Evolutionary conservation across 1,140 invertebrate species (phyloP).

Genomic region (Leptinotarsa undecemlineata): DNA sequence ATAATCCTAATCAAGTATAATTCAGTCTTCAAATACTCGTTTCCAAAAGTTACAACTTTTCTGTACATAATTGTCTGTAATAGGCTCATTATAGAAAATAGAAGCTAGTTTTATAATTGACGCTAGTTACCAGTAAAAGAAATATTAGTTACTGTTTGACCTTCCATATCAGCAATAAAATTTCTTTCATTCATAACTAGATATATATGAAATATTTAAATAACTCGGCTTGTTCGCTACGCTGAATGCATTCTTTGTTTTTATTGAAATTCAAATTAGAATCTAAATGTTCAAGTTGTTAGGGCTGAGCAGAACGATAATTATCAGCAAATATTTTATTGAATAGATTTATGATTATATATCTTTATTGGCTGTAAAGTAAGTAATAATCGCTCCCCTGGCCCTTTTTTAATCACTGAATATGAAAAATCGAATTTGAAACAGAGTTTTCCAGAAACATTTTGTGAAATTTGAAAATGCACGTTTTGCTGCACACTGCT

Average conservation of each 20-base stretch:
- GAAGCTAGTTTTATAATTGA: constrained; percentile 2
- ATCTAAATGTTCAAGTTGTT: neutral
- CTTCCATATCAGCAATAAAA: constrained; percentile 9
- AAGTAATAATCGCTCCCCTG: no score
- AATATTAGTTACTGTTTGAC: constrained; percentile 10
- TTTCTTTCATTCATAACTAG: constrained; percentile 6
- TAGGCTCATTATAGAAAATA: neutral
- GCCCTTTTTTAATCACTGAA: no score
- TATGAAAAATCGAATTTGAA: no score
- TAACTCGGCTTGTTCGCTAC: neutral
- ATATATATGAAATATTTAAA: constrained; percentile 6
- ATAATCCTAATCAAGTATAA: no score
- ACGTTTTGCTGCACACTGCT: no score
- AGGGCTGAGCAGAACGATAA: neutral
- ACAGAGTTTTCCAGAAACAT: no score
- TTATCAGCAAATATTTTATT: neutral
- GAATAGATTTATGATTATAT: neutral
- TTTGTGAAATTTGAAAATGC: no score
- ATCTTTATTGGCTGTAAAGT: no score
- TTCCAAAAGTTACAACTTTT: no score
- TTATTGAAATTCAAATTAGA: constrained; percentile 16
- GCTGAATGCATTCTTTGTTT: constrained; percentile 7
- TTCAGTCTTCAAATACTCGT: no score
- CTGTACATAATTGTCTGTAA: neutral
- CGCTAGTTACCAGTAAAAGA: neutral